These are phyloP conservation scores for Gorsachius magnificus DNA, from an alignment of 2,797 vertebrate species.

Conservation along the genomic window DNA sequence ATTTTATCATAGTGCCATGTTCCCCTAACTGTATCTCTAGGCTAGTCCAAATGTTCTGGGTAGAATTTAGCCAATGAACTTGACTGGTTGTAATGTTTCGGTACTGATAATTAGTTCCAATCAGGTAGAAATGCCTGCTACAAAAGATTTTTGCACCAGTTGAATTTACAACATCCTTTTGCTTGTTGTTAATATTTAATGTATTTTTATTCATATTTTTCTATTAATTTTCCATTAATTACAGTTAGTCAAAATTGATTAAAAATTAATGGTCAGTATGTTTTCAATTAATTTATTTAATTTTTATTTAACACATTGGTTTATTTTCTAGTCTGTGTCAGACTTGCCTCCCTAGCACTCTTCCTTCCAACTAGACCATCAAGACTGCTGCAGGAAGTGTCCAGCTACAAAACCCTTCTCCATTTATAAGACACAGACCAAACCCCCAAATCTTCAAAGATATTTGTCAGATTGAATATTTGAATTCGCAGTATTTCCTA, in stretches of 20 bases:
- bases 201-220: not conserved
- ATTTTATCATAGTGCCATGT: accelerated
- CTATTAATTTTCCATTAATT: not conserved
- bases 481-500: not conserved
- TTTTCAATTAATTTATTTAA: not conserved
- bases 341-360: not conserved
- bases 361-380: not conserved
- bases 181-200: not conserved
- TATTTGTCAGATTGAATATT: not conserved
- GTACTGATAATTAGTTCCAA: not conserved
- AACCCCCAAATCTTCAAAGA: not conserved
- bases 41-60: not conserved
- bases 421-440: not conserved
- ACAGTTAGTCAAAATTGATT: not conserved
- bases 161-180: not conserved
- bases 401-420: not conserved
- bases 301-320: no score
- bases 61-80: not conserved
- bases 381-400: not conserved
- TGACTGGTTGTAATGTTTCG: no score
- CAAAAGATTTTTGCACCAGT: not conserved
- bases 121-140: not conserved
- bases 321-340: not conserved
- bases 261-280: not conserved
- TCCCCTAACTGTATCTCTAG: not conserved